A percentile compares a stretch with the other conserved stretches of the same genome.
Conservation (phyloP, 2,888 invertebrate genomes). For the Trichopria drosophilae region DNA sequence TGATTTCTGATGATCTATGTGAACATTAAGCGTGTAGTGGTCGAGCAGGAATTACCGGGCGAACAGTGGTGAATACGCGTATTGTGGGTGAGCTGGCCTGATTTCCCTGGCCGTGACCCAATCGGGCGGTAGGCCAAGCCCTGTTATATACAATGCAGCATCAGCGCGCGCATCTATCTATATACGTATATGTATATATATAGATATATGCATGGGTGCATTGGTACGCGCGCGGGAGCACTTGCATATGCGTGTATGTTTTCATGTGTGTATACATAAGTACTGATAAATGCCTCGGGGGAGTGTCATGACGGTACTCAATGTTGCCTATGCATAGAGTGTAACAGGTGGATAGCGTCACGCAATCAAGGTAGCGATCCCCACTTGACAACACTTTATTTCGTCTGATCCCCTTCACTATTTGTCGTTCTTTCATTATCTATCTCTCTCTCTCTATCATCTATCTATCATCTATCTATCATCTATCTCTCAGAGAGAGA, state of each 20-base stretch:
- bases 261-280: conserved; percentile 32
- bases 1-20: too few relatives aligned
- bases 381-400: conserved; percentile 16
- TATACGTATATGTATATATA: too few relatives aligned
- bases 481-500: too few relatives aligned
- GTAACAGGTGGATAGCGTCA: conserved; percentile 57
- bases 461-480: too few relatives aligned
- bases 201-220: too few relatives aligned
- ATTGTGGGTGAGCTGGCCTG: conserved; percentile 47
- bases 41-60: conserved; percentile 1
- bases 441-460: conserved; percentile 11
- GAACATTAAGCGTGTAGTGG: background rate
- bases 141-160: too few relatives aligned
- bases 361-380: conserved; percentile 36
- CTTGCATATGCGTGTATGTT: too few relatives aligned
- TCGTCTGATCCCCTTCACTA: background rate
- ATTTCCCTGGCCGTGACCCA: conserved; percentile 57
- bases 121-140: conserved; percentile 39
- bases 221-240: conserved; percentile 29
- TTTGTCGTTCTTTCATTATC: background rate
- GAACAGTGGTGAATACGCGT: conserved; percentile 32
- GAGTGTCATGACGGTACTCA: conserved; percentile 17
- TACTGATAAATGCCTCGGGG: conserved; percentile 33
- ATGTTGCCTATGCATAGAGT: conserved; percentile 37
- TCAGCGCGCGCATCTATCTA: too few relatives aligned